These are phyloP conservation scores for Thalpophila matura DNA, from an alignment of 2,888 invertebrate genomes.

Conservation along the genomic window DNA sequence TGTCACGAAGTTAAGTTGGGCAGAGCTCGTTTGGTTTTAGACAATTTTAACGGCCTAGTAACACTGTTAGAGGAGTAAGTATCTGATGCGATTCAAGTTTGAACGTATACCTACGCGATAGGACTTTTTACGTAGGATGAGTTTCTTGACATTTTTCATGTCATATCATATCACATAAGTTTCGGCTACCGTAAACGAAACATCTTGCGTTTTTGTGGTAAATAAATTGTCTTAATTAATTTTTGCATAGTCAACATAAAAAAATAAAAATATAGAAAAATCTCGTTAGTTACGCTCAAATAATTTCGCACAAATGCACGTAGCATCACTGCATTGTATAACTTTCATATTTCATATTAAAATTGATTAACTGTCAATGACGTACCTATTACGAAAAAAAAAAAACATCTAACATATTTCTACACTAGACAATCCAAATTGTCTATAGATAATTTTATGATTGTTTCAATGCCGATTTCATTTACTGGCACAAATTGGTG, in stretches of 20 bases:
- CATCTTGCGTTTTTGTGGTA: no score
- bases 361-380: conserved; percentile 36
- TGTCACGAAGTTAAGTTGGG: not conserved
- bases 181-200: no score
- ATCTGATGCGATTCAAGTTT: not conserved
- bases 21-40: not conserved
- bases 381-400: conserved; percentile 37
- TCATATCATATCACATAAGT: no score
- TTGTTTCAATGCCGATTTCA: conserved; percentile 67
- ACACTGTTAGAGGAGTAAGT: no score
- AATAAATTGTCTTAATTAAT: no score
- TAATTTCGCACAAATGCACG: not conserved
- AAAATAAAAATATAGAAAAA: no score
- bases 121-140: no score
- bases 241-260: no score
- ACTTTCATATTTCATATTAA: conserved; percentile 29
- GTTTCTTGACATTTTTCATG: no score
- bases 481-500: conserved; percentile 67
- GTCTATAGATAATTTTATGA: conserved; percentile 61
- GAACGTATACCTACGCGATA: no score
- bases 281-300: not conserved
- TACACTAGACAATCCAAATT: conserved; percentile 51
- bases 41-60: no score
- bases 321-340: conserved; percentile 9
- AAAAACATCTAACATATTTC: conserved; percentile 27